A percentile compares a stretch with the other conserved stretches of the same genome.
These are phyloP conservation scores for Pogonocherus hispidulus DNA, from an alignment of 2,888 invertebrate species.

Conservation along the genomic window DNA sequence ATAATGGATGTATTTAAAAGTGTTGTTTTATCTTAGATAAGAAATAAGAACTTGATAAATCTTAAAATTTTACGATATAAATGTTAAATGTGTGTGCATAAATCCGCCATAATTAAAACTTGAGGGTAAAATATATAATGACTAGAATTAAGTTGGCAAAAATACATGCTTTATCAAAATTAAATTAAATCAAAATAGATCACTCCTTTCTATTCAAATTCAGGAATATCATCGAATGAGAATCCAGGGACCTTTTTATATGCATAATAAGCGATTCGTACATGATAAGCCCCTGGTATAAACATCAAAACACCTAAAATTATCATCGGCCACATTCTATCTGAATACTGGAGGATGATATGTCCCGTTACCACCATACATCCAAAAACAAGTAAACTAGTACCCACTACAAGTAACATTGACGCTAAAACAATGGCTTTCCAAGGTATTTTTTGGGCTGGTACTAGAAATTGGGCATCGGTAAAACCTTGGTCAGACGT, in stretches of 20 bases:
- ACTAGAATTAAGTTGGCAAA: too few species aligned
- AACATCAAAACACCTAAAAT: constrained; percentile 91
- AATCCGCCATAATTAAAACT: too few species aligned
- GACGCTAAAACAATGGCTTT: constrained; percentile 85
- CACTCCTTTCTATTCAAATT: constrained; percentile 80
- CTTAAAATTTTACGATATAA: too few species aligned
- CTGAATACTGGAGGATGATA: constrained; percentile 86
- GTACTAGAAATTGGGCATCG: constrained; percentile 78
- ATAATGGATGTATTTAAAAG: too few species aligned
- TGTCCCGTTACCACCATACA: constrained; percentile 85
- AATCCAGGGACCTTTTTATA: constrained; percentile 87
- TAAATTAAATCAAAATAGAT: too few species aligned
- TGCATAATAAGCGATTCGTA: constrained; percentile 89
- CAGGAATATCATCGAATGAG: constrained; percentile 90
- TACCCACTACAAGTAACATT: constrained; percentile 82
- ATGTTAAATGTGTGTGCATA: too few species aligned
- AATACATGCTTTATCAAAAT: too few species aligned
- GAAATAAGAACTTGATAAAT: too few species aligned
- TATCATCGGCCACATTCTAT: constrained; percentile 90
- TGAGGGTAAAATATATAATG: too few species aligned
- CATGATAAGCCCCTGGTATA: constrained; percentile 92
- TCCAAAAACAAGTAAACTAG: constrained; percentile 78
- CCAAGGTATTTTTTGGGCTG: constrained; percentile 84
- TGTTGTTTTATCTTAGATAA: too few species aligned
- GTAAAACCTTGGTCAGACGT: constrained; percentile 76